A percentile compares a stretch with the other conserved stretches of the same genome.
These are phyloP conservation scores for Tragelaphus scriptus DNA, from an alignment of 2,113 vertebrate genomes.

Conservation along the genomic window DNA sequence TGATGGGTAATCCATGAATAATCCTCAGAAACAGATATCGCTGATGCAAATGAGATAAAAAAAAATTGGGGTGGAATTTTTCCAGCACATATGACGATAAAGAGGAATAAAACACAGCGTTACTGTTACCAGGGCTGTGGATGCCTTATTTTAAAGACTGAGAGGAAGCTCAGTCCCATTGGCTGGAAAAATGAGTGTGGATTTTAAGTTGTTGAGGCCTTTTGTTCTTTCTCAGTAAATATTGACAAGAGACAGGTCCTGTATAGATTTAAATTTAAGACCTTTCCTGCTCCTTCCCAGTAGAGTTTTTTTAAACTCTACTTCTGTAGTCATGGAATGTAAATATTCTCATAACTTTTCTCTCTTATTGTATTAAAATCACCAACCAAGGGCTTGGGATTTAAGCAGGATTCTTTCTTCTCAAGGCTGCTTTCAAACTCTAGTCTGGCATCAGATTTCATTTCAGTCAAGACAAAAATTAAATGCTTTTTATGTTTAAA, in stretches of 20 bases:
- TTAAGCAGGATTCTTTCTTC: neutral
- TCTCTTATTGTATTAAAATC: neutral
- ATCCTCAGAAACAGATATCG: constrained; percentile 58
- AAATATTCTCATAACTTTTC: neutral
- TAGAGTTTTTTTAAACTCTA: neutral
- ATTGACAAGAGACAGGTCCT: neutral
- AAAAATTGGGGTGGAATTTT: constrained; percentile 37
- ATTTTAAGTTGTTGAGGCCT: neutral
- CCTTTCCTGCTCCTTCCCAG: neutral
- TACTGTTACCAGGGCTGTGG: neutral
- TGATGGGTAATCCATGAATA: constrained; percentile 61
- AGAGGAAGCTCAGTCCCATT: neutral
- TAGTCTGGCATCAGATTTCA: neutral
- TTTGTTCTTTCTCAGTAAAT: neutral
- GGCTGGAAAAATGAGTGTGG: neutral
- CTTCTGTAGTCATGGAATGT: neutral
- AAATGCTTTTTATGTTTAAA: neutral
- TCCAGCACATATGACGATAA: constrained; percentile 1
- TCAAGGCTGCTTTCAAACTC: neutral
- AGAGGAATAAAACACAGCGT: neutral
- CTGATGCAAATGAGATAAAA: constrained; percentile 50
- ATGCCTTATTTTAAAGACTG: neutral
- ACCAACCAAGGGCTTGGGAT: neutral
- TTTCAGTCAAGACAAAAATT: neutral
- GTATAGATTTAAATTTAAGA: neutral